These are phyloP conservation scores for Sphenopsis melanotis DNA, from an alignment of 2,797 vertebrate genomes.

Conservation along the genomic window DNA sequence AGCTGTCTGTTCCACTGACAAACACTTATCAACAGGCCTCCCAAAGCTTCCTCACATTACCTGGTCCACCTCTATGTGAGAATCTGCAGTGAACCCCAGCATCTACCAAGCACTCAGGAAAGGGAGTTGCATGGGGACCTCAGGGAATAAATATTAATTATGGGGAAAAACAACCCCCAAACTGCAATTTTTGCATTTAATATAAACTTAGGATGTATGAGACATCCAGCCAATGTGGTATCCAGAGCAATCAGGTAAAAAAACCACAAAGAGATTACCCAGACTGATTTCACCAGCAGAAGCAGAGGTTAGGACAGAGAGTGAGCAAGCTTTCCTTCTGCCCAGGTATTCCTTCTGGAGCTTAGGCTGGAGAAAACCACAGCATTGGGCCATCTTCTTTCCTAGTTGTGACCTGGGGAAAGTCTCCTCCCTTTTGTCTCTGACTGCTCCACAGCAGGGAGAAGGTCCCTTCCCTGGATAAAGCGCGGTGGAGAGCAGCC, in stretches of 20 bases:
- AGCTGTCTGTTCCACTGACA: constrained; percentile 55
- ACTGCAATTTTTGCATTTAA: neutral
- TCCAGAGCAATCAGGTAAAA: neutral
- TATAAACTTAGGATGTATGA: neutral
- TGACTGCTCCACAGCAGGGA: neutral
- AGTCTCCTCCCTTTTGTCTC: neutral
- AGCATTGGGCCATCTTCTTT: fast-evolving
- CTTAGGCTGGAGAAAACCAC: neutral
- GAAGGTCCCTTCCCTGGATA: neutral
- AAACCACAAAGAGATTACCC: neutral
- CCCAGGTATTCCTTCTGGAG: neutral
- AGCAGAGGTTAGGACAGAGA: neutral
- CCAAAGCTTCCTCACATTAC: neutral
- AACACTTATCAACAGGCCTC: constrained; percentile 30
- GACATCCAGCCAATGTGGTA: neutral
- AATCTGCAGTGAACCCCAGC: neutral
- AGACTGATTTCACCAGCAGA: neutral
- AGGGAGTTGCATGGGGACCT: neutral
- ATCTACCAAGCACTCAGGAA: neutral
- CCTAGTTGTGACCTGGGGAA: fast-evolving
- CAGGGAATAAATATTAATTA: neutral
- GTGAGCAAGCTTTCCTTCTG: neutral
- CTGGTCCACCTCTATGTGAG: neutral
- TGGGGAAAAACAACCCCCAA: neutral
- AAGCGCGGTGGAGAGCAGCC: neutral